Evolutionary conservation across 2,797 vertebrate species (phyloP), one percentile per base, ranked within the genome.

Genomic region (Salarias fasciatus): DNA sequence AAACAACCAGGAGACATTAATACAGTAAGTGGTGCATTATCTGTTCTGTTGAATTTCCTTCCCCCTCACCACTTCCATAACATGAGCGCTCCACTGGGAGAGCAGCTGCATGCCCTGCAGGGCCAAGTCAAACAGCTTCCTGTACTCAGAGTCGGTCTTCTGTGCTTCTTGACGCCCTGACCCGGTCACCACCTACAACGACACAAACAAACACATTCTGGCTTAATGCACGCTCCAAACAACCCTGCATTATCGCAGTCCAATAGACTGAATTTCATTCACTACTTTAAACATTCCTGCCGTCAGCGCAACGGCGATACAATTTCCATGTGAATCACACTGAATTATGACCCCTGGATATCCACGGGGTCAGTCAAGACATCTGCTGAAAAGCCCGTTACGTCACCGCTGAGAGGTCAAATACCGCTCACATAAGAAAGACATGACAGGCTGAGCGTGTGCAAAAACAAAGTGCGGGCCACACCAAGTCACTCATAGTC

Each of bases 61-160:
- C 33, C 33, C 72, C 42, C 93, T 92, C 89, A 99, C 98, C 98
- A 99, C 98, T 95, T 99, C 97, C 98, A 99, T 99, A 75, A 99
- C 96, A 1, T 99, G 96, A 0, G 96, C 97, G 1, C 98, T 99
- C 98, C 98, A 99, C 87, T 99, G 97, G 1, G 97, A 99, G 45
- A 99, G 93, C 77, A 99, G 95, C 91, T 99, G 98, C 68, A 99
- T 92, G 47, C 97, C 97, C 89, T 98, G 97, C 62, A 99, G 92
- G 13, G 98, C 94, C 75, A 99, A 90, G 84, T 99, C 97, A 57
- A 98, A 98, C 73, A 99, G 92, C 82, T 99, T 99, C 71, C 96
- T 93, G 91, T 99, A 98, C 73, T 99, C 97, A 0, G 87, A 14
- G 12, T 99, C 98, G 0, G 97, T 97, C 91, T 99, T 99, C 59